phyloP scores from a whole-genome alignment of 2,888 invertebrate genomes.

The Sabatieria punctata region DNA sequence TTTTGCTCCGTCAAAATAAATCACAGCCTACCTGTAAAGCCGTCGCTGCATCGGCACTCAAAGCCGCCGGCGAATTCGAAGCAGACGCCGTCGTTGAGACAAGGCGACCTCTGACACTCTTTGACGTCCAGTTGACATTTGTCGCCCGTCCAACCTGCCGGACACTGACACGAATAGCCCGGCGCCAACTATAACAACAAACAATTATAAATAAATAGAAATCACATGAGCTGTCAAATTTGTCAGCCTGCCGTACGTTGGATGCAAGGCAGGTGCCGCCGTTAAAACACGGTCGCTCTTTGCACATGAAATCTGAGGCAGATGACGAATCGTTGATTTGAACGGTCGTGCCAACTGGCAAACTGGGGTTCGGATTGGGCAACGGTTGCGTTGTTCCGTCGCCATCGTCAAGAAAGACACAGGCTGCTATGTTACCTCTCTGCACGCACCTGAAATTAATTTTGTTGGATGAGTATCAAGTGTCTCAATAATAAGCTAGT shows the following conservation, averaged over 20 bases:
- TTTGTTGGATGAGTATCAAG: too few species aligned
- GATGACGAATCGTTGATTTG: too few species aligned
- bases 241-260: background rate
- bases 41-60: background rate
- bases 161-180: slow-evolving; percentile 3
- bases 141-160: slow-evolving; percentile 24
- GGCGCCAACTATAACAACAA: background rate
- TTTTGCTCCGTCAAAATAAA: too few species aligned
- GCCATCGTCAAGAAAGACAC: too few species aligned
- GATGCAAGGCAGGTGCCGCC: background rate
- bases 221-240: background rate
- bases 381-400: too few species aligned
- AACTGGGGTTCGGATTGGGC: too few species aligned
- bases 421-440: too few species aligned
- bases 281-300: background rate
- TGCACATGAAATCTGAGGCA: too few species aligned
- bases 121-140: slow-evolving; percentile 67
- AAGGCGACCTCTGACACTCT: slow-evolving; percentile 79
- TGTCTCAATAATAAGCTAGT: too few species aligned
- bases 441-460: too few species aligned
- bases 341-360: too few species aligned
- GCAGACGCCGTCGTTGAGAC: slow-evolving; percentile 77
- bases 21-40: background rate
- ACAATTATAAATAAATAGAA: background rate
- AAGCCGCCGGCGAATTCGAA: slow-evolving; percentile 53